Evolutionary conservation across 37 sponge, comb jelly and placozoan genomes (phyloP), one percentile per base, ranked within the genome.

Genomic region (Tethya wilhelma): DNA sequence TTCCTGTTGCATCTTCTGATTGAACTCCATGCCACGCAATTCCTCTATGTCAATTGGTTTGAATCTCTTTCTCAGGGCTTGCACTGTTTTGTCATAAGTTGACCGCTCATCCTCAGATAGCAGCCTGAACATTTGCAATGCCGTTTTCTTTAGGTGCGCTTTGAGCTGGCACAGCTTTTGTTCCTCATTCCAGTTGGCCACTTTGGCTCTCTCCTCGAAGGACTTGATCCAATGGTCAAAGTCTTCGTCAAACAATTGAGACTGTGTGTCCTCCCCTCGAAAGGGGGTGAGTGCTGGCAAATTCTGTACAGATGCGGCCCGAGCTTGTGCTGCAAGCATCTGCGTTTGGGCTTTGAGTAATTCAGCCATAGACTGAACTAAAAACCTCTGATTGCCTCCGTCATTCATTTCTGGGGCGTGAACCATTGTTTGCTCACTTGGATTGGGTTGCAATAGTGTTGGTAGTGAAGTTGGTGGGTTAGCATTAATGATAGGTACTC

Each of bases 1-100:
- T 17, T 68, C 71, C 3, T 30, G 44, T 38, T 80, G 80, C 2
- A 40, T 56, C 59, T 38, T 49, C 17, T 53, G 69, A 31, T 80
- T 59, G 29, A 80, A 80, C 31, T 80, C 70, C 17, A 80, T 19
- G 12, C 80, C 59, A 5, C 80, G 41, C 22, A 80, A 43, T 29
- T 80, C 80, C 43, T 67, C 80, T 3, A 80, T 80, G 26, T 57
- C 80, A 49, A 19, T 42, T 5, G 80, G 80, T 11, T 68, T 56
- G 70, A 80, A 80, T 14, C 80, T n/a, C 43, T 56, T 31, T 8
- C 69, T 11, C 56, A 79, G 69, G 5, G 75, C 58, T n/a, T 37
- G 11, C 23, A 74, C 56, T n/a, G 75, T 59, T 22, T 25, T 58
- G 11, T 57, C 59, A 57, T 37, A 22, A 23, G 28, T 38, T 4